These are phyloP conservation scores for Ctenomys sociabilis DNA, from an alignment of 2,113 vertebrate genomes.

Conservation along the genomic window DNA sequence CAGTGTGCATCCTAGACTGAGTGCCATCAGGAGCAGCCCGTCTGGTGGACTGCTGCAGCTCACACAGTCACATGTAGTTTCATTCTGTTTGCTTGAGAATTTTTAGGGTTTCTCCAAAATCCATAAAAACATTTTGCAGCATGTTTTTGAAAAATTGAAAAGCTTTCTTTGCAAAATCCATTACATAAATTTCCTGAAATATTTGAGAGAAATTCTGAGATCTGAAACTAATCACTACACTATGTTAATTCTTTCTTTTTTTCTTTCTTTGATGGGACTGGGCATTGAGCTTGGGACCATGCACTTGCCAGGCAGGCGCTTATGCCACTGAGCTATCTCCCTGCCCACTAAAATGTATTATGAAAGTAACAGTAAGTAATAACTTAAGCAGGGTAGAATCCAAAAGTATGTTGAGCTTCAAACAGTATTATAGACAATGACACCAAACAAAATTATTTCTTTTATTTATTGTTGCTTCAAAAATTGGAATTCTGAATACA, in stretches of 20 bases:
- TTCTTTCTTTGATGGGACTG: too few species aligned
- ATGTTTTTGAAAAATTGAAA: neutral
- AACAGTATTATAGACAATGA: neutral
- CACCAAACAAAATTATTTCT: neutral
- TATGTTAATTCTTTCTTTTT: neutral
- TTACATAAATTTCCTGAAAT: conserved; percentile 10
- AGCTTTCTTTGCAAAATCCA: conserved; percentile 18
- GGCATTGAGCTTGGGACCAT: too few species aligned
- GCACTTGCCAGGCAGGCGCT: too few species aligned
- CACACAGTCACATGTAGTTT: neutral
- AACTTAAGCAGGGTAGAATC: neutral
- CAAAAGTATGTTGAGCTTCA: neutral
- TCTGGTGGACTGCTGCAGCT: neutral
- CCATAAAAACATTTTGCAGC: neutral
- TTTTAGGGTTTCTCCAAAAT: neutral
- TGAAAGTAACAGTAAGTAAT: neutral
- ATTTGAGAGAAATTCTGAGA: neutral
- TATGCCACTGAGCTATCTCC: too few species aligned
- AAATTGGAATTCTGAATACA: neutral
- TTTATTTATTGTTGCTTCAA: neutral
- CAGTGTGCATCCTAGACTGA: neutral
- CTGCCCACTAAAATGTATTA: neutral
- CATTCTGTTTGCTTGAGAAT: neutral
- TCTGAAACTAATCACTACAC: conserved; percentile 19
- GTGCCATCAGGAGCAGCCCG: neutral